phyloP scores from a whole-genome alignment of 2,797 vertebrate species.

The Ctenochaetus hawaiiensis region DNA sequence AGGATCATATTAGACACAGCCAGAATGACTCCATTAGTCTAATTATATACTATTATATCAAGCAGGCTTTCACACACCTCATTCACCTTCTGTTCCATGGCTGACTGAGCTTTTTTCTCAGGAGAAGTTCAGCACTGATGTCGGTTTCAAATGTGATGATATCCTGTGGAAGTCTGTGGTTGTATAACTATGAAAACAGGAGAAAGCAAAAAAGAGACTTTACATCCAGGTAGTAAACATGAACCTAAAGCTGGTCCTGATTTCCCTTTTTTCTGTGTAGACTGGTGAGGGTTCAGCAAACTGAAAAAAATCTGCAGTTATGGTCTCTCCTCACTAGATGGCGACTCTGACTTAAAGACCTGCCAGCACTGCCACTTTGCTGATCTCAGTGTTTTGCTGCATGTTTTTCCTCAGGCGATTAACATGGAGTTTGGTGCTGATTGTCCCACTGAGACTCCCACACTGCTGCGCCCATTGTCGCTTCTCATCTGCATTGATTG shows the following conservation, averaged over 20 bases:
- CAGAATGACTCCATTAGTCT: background rate
- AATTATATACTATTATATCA: background rate
- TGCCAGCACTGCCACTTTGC: background rate
- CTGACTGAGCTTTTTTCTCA: constrained; percentile 19
- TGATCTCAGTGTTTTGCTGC: background rate
- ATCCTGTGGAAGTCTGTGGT: constrained; percentile 7
- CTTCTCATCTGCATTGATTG: constrained; percentile 14
- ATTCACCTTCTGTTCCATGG: constrained; percentile 84
- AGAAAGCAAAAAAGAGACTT: background rate
- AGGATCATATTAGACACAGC: constrained; percentile 3
- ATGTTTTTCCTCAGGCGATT: constrained; percentile 5
- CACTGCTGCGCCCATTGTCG: background rate
- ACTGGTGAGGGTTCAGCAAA: background rate
- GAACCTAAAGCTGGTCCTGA: background rate
- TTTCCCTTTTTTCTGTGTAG: background rate
- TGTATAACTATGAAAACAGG: constrained; percentile 19
- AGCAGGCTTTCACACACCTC: constrained; percentile 53
- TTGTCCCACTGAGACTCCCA: constrained; percentile 4
- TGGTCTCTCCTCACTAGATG: constrained; percentile 62
- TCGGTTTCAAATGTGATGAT: constrained; percentile 21
- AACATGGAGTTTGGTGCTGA: background rate
- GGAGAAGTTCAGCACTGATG: constrained; percentile 24
- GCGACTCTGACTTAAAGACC: constrained; percentile 27
- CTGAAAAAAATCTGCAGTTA: constrained; percentile 40
- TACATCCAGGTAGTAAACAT: background rate